phyloP scores from a whole-genome alignment of 2,888 invertebrate genomes.

The Stegophylla sp. region DNA sequence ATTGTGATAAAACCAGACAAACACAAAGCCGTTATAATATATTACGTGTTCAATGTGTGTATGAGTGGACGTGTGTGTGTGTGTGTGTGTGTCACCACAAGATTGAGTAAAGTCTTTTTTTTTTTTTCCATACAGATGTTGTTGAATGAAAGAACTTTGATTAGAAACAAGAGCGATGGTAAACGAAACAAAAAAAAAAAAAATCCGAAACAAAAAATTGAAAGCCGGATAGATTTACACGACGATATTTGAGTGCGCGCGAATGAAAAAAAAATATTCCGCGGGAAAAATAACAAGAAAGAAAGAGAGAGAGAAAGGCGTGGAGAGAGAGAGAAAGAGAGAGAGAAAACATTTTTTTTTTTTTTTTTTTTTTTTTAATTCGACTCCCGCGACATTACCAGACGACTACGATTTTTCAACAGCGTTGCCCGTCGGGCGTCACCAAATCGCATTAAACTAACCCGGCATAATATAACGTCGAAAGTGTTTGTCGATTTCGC shows the following conservation, averaged over 20 bases:
- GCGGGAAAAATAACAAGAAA: no score
- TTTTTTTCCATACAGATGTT: not conserved
- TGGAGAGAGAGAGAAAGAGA: no score
- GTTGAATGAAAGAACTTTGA: conserved; percentile 13
- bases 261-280: not conserved
- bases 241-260: not conserved
- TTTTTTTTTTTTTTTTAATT: no score
- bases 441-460: conserved; percentile 10
- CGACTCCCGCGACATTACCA: no score
- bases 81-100: not conserved
- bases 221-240: not conserved
- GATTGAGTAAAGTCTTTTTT: not conserved
- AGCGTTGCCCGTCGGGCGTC: not conserved
- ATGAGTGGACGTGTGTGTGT: not conserved
- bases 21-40: not conserved
- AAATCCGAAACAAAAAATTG: not conserved
- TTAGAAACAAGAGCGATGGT: conserved; percentile 4
- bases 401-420: no score
- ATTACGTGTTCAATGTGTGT: not conserved
- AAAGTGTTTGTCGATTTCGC: no score
- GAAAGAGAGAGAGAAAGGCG: no score
- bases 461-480: not conserved
- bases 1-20: not conserved
- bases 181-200: not conserved
- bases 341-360: no score